Evolutionary conservation across 2,113 vertebrate species (phyloP).

Genomic region (Pipra filicauda): DNA sequence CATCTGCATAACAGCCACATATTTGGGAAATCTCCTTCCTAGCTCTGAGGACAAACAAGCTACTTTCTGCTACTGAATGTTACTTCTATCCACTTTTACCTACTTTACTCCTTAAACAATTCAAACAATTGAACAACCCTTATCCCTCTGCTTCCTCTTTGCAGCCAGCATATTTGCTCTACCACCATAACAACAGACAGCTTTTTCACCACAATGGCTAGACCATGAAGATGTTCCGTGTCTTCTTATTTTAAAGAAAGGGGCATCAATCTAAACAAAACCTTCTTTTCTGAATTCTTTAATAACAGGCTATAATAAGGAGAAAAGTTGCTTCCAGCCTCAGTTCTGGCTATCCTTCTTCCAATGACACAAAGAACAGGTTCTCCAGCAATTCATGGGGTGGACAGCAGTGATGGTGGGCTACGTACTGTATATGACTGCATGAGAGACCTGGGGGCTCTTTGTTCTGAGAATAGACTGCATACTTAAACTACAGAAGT

Average conservation of each 20-base stretch:
- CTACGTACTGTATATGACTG: neutral
- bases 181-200: neutral
- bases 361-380: neutral
- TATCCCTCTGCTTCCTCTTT: neutral
- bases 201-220: neutral
- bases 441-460: neutral
- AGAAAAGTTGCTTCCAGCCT: neutral
- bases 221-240: neutral
- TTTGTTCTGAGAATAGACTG: neutral
- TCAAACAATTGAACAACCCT: neutral
- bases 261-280: neutral
- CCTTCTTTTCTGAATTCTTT: neutral
- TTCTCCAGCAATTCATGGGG: neutral
- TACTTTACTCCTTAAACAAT: neutral
- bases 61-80: neutral
- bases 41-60: neutral
- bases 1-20: neutral
- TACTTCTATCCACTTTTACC: neutral
- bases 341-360: neutral
- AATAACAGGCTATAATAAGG: neutral
- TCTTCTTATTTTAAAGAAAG: neutral
- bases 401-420: neutral
- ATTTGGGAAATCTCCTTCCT: neutral
- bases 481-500: neutral
- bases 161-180: neutral